Evolutionary conservation across 2,888 invertebrate species (phyloP).

Genomic region (Agriopis marginaria): DNA sequence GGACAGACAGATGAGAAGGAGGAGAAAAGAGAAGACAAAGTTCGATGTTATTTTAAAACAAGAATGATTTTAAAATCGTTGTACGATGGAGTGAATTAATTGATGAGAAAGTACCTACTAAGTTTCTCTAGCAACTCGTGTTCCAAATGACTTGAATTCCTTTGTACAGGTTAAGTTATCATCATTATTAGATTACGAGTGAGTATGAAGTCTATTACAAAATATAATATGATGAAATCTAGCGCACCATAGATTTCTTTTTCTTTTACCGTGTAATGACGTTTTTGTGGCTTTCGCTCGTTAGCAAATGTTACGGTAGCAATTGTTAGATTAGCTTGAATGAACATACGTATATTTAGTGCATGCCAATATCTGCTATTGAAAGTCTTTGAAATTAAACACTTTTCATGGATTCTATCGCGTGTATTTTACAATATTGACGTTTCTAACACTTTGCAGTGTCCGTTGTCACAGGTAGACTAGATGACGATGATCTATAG

Average conservation of each 20-base stretch:
- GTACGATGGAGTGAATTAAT: background rate
- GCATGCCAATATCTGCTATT: too few relatives aligned
- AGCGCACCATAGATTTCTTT: constrained; percentile 17
- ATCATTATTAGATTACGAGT: constrained; percentile 20
- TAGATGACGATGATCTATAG: too few relatives aligned
- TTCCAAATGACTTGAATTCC: background rate
- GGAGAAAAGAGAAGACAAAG: too few relatives aligned
- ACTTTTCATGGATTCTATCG: too few relatives aligned
- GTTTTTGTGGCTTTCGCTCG: constrained; percentile 24
- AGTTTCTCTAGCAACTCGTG: background rate
- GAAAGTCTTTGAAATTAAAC: too few relatives aligned
- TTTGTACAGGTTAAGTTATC: constrained; percentile 8
- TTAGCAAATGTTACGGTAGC: constrained; percentile 10
- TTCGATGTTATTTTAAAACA: too few relatives aligned
- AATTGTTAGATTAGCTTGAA: constrained; percentile 9
- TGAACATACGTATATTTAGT: background rate
- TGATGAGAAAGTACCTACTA: background rate
- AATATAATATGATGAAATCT: constrained; percentile 2
- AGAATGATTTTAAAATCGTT: too few relatives aligned
- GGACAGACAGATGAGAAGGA: too few relatives aligned
- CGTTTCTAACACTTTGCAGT: too few relatives aligned
- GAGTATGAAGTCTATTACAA: constrained; percentile 20
- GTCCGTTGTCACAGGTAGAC: too few relatives aligned
- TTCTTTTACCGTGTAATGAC: constrained; percentile 13
- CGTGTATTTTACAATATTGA: too few relatives aligned